Base-by-base conservation (phyloP, 2,888 invertebrate species). In the Luperina nickerlii region DNA sequence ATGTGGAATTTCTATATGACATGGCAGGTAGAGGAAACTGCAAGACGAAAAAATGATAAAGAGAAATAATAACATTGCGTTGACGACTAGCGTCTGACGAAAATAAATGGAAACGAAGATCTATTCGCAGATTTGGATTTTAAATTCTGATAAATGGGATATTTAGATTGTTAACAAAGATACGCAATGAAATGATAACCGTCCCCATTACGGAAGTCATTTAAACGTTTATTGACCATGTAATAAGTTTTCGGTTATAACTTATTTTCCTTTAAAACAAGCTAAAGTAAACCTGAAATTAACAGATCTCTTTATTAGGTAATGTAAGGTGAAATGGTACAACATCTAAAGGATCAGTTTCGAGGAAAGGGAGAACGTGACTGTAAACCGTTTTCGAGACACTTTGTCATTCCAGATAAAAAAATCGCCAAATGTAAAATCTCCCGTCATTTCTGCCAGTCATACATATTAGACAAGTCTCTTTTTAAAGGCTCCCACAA, bases 151-250 rank as follows among this genome's bases (percentile, higher is more conserved):
- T 11, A 57, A 79, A 48, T 15, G 20, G 15, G 6, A 79, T 57
- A 24, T 78, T 79, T 57, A 79, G 77, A 78, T 57, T 7, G 48
- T 20, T n/a, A 15, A 45, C 45, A 78, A 48, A 66, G 79, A 66
- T 79, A 57, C 6, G 45, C 32, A 1, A 57, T 24, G n/a, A 66
- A 57, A 78, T n/a, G 18, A 5, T 7, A n/a, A n/a, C 42, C n/a
- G 65, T 2, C 0, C 24, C 27, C 18, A 15, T 20, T 15, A 45
- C 11, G 65, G 32, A 78, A 77, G 65, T 13, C 18, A 1, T 54
- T 65, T 54, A 20, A 20, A 18, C 0, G 51, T 32, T 63, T 24
- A 77, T 51, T 13, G 78, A 63, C 51, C 13, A 76, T 76, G 77
- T 18, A 27, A 63, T 51, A n/a, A 65, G 24, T 42, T 65, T 51